phyloP scores from a whole-genome alignment of 2,113 vertebrate genomes.

The Anhinga rufa region DNA sequence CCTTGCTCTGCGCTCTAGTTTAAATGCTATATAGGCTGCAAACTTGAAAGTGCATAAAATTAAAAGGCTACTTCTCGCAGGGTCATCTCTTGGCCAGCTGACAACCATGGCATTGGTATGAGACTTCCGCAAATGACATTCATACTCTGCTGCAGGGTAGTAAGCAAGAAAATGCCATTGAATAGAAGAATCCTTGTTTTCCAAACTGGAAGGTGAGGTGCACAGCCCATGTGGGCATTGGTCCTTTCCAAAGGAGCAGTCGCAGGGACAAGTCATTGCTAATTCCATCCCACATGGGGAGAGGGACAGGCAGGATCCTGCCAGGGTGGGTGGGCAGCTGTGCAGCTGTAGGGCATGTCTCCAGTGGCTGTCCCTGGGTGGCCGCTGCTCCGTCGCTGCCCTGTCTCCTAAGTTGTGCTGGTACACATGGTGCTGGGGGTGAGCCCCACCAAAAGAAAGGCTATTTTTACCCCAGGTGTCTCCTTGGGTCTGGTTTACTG shows the following conservation, averaged over 20 bases:
- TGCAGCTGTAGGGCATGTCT: neutral
- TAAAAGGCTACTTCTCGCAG: neutral
- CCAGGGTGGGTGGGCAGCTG: neutral
- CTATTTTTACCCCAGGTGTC: neutral
- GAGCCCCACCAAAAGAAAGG: neutral
- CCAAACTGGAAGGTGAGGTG: neutral
- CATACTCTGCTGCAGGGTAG: neutral
- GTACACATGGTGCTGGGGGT: neutral
- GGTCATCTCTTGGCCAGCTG: neutral
- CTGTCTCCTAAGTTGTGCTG: neutral
- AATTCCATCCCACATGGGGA: accelerated
- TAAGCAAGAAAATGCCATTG: neutral
- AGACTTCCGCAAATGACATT: neutral
- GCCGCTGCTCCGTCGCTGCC: accelerated
- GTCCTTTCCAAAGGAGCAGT: neutral
- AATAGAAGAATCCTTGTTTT: neutral
- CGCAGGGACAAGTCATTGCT: neutral
- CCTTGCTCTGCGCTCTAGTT: neutral
- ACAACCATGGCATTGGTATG: neutral
- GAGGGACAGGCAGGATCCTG: neutral
- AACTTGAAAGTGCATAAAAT: neutral
- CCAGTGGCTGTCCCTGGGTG: neutral
- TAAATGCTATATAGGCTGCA: neutral
- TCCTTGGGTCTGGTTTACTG: neutral
- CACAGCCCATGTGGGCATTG: accelerated